These are phyloP conservation scores for Acronicta psi DNA, from an alignment of 2,888 invertebrate genomes.

Conservation along the genomic window DNA sequence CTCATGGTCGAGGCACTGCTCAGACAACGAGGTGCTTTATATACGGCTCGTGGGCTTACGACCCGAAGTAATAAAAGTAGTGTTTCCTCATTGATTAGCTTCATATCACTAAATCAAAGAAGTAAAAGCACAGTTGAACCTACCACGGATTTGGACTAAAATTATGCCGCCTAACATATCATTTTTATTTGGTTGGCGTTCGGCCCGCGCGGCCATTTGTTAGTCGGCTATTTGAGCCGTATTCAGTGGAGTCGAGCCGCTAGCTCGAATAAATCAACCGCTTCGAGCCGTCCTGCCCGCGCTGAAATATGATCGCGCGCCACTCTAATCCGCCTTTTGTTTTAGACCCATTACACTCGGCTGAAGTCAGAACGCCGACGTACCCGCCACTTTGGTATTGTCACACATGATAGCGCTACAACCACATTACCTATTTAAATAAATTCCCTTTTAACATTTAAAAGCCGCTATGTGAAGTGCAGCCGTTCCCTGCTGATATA, in stretches of 20 bases:
- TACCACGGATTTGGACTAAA: conserved; percentile 61
- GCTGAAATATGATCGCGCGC: conserved; percentile 64
- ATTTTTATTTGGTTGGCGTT: conserved; percentile 71
- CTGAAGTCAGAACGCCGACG: conserved; percentile 11
- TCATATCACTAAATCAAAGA: conserved; percentile 58
- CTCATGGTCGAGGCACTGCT: too few relatives aligned
- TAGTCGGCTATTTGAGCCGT: conserved; percentile 64
- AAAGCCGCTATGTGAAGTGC: too few relatives aligned
- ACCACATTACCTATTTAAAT: too few relatives aligned
- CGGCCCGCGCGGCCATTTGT: conserved; percentile 64
- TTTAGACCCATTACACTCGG: conserved; percentile 45
- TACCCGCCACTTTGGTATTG: conserved; percentile 38
- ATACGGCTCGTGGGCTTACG: not conserved
- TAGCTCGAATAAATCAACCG: conserved; percentile 65
- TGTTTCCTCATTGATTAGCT: conserved; percentile 52
- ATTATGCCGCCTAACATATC: conserved; percentile 66
- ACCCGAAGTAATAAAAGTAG: conserved; percentile 38
- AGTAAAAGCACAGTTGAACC: conserved; percentile 57
- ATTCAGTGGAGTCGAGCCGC: conserved; percentile 60
- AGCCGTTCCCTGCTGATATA: too few relatives aligned
- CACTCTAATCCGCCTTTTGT: conserved; percentile 62
- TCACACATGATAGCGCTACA: conserved; percentile 13
- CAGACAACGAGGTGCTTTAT: not conserved
- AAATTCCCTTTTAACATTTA: too few relatives aligned
- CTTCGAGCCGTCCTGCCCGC: conserved; percentile 55